These are phyloP conservation scores for Aphidius colemani DNA, from an alignment of 2,888 invertebrate genomes.

Conservation along the genomic window DNA sequence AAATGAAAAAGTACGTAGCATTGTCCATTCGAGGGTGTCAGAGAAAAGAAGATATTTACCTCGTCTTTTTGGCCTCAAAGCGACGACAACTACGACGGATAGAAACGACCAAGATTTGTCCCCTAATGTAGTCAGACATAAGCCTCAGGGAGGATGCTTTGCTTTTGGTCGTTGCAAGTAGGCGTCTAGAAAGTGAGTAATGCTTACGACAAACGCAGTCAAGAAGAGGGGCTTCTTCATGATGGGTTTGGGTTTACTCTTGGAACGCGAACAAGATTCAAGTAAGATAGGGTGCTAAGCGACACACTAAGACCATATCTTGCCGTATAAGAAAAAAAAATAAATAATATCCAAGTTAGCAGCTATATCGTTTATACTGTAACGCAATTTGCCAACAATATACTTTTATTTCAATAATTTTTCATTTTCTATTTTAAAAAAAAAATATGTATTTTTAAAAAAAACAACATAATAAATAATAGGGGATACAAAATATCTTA, in stretches of 20 bases:
- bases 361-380: too few species aligned
- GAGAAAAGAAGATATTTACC: conserved; percentile 14
- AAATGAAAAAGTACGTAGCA: too few species aligned
- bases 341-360: too few species aligned
- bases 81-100: conserved; percentile 37
- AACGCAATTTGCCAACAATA: too few species aligned
- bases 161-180: conserved; percentile 45
- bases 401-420: too few species aligned
- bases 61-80: conserved; percentile 16
- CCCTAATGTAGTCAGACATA: conserved; percentile 58
- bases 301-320: conserved; percentile 55
- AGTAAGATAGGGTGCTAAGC: conserved; percentile 59
- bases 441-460: too few species aligned
- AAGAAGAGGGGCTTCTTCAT: conserved; percentile 3
- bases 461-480: too few species aligned
- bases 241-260: conserved; percentile 18
- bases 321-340: conserved; percentile 24
- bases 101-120: conserved; percentile 53
- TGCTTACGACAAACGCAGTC: conserved; percentile 60
- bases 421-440: too few species aligned
- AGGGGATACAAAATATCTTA: too few species aligned
- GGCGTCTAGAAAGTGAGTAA: conserved; percentile 59
- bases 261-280: conserved; percentile 48
- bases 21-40: conserved; percentile 40
- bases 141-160: conserved; percentile 44